Evolutionary conservation across 2,797 vertebrate genomes (phyloP).

Genomic region (Atherinosoma microstoma): DNA sequence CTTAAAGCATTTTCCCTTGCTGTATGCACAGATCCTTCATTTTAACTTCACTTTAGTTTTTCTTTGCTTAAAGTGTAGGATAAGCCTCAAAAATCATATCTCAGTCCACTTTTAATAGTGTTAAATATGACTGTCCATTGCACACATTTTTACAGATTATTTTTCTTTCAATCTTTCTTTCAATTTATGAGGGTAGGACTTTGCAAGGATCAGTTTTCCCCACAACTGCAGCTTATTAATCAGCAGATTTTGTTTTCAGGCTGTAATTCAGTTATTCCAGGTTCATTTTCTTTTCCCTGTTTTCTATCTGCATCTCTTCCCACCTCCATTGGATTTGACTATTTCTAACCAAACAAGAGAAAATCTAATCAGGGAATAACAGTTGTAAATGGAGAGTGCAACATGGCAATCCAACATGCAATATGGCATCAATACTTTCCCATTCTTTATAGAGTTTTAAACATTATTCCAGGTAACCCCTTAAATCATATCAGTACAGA

Average conservation of each 20-base stretch:
- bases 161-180: no score
- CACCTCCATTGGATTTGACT: neutral
- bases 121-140: neutral
- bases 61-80: neutral
- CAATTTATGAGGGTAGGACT: no score
- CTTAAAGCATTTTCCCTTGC: no score
- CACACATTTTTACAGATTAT: neutral
- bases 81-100: neutral
- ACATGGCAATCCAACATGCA: no score
- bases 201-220: neutral
- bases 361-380: neutral
- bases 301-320: neutral
- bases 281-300: neutral
- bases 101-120: neutral
- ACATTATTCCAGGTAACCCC: neutral
- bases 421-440: no score
- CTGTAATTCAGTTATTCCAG: neutral
- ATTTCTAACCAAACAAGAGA: neutral
- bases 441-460: neutral
- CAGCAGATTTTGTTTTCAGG: neutral
- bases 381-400: neutral
- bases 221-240: neutral
- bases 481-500: neutral
- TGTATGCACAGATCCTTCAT: neutral
- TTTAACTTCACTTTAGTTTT: neutral